Evolutionary conservation across 2,113 vertebrate species (phyloP), one percentile per base, ranked within the genome.

Genomic region (Prietella phreatophila): DNA sequence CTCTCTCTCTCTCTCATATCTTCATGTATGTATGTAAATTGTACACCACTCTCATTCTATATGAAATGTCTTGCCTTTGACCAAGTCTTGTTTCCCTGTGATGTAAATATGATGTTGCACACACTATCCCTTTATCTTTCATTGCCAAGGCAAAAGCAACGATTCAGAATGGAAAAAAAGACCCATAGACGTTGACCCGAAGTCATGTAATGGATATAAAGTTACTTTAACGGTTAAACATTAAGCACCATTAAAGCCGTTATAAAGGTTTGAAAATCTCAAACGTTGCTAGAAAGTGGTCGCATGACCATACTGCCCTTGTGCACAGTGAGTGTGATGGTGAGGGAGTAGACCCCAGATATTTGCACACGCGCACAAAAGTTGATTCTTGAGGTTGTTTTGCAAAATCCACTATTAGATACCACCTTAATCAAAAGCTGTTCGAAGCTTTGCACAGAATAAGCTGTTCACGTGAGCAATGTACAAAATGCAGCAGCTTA

Each of bases 141-240:
- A 19, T 47, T 42, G 53, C 14, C 3, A 50, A 27, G 60, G 36
- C 33, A 83, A 83, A 83, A 67, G 61, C 27, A 67, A 67, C 65
- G 33, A 83, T 67, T 83, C 61, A 83, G 82, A 61, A 83, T 36
- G 58, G 67, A 67, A 80, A 75, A 75, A 82, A 84, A 17, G 25
- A 53, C 82, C 7, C 4, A 4, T 30, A 53, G 42, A 84, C 82
- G 19, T 84, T 84, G 61, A 84, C 82, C 82, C n/a, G 15, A 27
- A 30, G 82, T n/a, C 25, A 65, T 65, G 20, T n/a, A 83, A 65
- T 4, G 27, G 61, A 67, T 47, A 65, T 83, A 61, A 30, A 82
- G 60, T 67, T 22, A 65, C 60, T 3, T 67, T 67, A 83, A 83
- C 25, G 10, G 82, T 84, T 84, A 84, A 84, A 67, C 61, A 84